phyloP scores from a whole-genome alignment of 2,888 invertebrate genomes.

The Tiliacea citrago region DNA sequence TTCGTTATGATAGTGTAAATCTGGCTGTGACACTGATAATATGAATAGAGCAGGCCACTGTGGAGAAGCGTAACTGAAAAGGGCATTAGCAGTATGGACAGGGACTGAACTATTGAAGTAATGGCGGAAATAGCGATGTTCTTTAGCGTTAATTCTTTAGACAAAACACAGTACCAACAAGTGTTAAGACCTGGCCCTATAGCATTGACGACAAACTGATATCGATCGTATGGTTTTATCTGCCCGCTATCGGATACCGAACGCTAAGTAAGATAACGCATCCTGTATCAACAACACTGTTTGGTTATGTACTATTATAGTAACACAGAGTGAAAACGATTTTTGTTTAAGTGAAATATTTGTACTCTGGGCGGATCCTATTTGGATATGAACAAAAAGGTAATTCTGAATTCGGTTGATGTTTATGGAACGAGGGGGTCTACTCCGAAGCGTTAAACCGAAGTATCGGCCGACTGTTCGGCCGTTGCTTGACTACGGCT shows the following conservation, averaged over 20 bases:
- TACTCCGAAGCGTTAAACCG: no score
- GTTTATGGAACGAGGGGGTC: neutral
- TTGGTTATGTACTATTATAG: slow-evolving; percentile 25
- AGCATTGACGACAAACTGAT: slow-evolving; percentile 65
- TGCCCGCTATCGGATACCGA: slow-evolving; percentile 64
- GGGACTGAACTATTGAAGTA: no score
- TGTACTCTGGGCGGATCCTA: neutral
- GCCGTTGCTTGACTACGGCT: no score
- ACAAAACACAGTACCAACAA: slow-evolving; percentile 39
- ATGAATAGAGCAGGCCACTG: neutral
- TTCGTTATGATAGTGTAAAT: no score
- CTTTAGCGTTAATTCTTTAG: slow-evolving; percentile 2
- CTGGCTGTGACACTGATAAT: neutral
- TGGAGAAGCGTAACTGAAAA: neutral
- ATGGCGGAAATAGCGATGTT: neutral
- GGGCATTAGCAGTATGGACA: no score
- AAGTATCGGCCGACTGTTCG: no score
- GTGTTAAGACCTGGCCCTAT: slow-evolving; percentile 45
- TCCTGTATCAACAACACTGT: slow-evolving; percentile 48
- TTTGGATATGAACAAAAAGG: neutral
- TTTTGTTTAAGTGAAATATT: slow-evolving; percentile 8
- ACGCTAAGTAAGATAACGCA: slow-evolving; percentile 71
- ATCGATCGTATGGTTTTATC: slow-evolving; percentile 77
- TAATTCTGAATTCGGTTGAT: neutral
- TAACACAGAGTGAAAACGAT: slow-evolving; percentile 21